Conservation (phyloP, 2,888 invertebrate species). For the Thecophora atra region DNA sequence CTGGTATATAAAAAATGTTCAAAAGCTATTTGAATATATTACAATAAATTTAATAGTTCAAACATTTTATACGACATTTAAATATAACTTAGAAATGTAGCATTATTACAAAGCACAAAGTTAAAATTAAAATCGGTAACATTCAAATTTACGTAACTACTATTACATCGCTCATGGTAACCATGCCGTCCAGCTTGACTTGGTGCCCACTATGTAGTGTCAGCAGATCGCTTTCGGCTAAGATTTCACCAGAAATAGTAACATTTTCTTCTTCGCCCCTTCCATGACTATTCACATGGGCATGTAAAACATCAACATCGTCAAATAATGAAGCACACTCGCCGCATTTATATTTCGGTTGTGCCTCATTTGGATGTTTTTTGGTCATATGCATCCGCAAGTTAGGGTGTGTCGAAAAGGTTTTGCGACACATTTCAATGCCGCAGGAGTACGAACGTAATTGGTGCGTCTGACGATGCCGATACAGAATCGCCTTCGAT, state of each 20-base stretch:
- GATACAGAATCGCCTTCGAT: constrained; percentile 71
- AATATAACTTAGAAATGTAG: constrained; percentile 9
- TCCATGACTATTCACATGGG: constrained; percentile 58
- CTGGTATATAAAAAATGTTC: not conserved
- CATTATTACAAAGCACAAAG: constrained; percentile 5
- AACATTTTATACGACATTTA: constrained; percentile 16
- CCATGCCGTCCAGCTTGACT: constrained; percentile 26
- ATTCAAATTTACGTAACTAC: constrained; percentile 22
- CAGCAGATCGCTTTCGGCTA: constrained; percentile 33
- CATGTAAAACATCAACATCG: constrained; percentile 71
- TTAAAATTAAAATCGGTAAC: not conserved
- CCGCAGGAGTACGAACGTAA: constrained; percentile 65
- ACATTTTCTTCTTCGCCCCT: not conserved
- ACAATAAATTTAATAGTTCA: constrained; percentile 9
- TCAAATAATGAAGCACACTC: constrained; percentile 71
- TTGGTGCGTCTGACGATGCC: constrained; percentile 73
- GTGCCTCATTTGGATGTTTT: constrained; percentile 57
- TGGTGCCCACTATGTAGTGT: constrained; percentile 23
- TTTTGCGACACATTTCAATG: constrained; percentile 64
- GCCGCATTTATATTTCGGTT: constrained; percentile 67
- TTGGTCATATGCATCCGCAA: constrained; percentile 62
- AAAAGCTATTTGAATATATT: not conserved
- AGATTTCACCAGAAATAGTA: constrained; percentile 50
- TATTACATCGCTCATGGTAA: constrained; percentile 24
- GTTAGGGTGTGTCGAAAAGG: constrained; percentile 61